Percentiles rank a stretch among this genome's conserved stretches.
Conservation (phyloP, 2,797 vertebrate genomes). For the Etheostoma perlongum region DNA sequence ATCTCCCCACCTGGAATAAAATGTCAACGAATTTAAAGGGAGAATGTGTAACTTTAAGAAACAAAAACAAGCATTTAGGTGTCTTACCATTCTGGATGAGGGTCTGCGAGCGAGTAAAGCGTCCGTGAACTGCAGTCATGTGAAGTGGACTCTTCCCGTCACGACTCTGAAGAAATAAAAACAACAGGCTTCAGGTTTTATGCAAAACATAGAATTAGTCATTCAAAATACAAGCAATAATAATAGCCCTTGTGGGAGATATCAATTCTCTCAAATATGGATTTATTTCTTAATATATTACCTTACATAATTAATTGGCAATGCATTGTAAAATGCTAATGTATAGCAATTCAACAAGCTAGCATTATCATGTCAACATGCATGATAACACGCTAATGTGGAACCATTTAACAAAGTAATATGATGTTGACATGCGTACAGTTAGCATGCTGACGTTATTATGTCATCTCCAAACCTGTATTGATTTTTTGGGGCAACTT, state of each 20-base stretch:
- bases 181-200: background rate
- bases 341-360: background rate
- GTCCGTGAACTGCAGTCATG: slow-evolving; percentile 96
- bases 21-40: rapidly evolving
- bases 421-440: background rate
- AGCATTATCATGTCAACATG: background rate
- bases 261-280: background rate
- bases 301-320: background rate
- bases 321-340: background rate
- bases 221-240: background rate
- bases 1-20: slow-evolving; percentile 91
- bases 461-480: too few relatives aligned
- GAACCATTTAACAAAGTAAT: too few relatives aligned
- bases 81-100: slow-evolving; percentile 96
- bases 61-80: background rate
- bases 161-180: slow-evolving; percentile 87
- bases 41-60: rapidly evolving
- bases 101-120: slow-evolving; percentile 96
- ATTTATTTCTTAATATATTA: background rate
- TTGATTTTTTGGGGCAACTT: too few relatives aligned
- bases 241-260: background rate
- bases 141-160: slow-evolving; percentile 97
- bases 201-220: background rate
- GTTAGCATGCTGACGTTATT: too few relatives aligned
- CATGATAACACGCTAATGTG: too few relatives aligned